A percentile compares a stretch with the other conserved stretches of the same genome.
These are phyloP conservation scores for Nomada ferruginata DNA, from an alignment of 2,888 invertebrate species.

Conservation along the genomic window DNA sequence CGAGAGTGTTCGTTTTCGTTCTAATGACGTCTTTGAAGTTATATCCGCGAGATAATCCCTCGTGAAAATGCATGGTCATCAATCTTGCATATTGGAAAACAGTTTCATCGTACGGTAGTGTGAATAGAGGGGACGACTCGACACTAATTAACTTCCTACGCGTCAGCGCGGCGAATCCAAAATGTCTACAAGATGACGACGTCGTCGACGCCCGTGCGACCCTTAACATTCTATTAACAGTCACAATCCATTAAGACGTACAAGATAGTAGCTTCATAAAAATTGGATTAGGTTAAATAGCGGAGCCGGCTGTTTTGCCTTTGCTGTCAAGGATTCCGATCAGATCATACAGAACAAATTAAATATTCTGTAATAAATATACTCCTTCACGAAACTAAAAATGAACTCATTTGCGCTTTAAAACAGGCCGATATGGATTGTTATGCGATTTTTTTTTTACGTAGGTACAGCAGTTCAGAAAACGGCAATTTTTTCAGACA, in stretches of 20 bases:
- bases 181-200: slow-evolving; percentile 36
- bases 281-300: neutral
- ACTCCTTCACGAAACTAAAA: too few relatives aligned
- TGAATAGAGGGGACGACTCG: slow-evolving; percentile 28
- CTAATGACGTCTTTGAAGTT: neutral
- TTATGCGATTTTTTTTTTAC: too few relatives aligned
- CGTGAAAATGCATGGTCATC: slow-evolving; percentile 19
- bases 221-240: neutral
- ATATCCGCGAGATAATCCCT: neutral
- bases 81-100: slow-evolving; percentile 41
- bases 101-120: slow-evolving; percentile 14
- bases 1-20: slow-evolving; percentile 10
- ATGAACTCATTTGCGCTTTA: too few relatives aligned
- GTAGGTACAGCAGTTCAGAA: too few relatives aligned
- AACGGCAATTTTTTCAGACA: too few relatives aligned
- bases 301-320: too few relatives aligned
- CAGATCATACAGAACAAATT: too few relatives aligned
- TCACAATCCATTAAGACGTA: neutral
- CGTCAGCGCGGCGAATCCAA: slow-evolving; percentile 48
- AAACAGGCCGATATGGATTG: too few relatives aligned
- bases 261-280: neutral
- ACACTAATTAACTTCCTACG: slow-evolving; percentile 52
- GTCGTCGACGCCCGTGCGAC: neutral
- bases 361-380: too few relatives aligned
- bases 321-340: too few relatives aligned